Percentiles rank a stretch among this genome's conserved stretches.
Conservation (phyloP, 2,888 invertebrate species). For the Drosophila borealis region DNA sequence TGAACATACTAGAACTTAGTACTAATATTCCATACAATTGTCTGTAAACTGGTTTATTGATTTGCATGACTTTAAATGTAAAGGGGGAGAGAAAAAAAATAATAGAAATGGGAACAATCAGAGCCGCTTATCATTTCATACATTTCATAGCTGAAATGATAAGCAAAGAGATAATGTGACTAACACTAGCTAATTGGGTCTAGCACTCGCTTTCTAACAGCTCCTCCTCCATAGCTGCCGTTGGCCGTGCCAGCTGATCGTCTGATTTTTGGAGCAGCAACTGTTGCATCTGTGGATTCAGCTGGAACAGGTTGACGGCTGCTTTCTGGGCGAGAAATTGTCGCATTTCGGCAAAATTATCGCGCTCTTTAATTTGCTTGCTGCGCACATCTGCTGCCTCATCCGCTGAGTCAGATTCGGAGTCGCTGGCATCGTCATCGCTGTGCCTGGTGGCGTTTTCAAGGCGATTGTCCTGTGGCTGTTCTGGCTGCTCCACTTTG, state of each 20-base stretch:
- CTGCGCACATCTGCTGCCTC: constrained; percentile 63
- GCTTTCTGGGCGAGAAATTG: constrained; percentile 83
- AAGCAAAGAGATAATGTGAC: constrained; percentile 46
- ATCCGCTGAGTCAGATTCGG: constrained; percentile 75
- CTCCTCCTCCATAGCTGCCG: constrained; percentile 71
- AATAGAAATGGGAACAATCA: constrained; percentile 14
- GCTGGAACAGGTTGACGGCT: constrained; percentile 82
- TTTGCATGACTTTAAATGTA: constrained; percentile 19
- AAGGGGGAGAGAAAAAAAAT: neutral
- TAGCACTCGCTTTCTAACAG: constrained; percentile 80
- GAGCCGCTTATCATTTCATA: constrained; percentile 55
- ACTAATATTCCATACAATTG: neutral
- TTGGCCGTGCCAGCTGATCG: constrained; percentile 40
- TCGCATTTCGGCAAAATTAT: constrained; percentile 84
- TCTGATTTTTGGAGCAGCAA: constrained; percentile 80
- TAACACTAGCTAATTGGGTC: constrained; percentile 4
- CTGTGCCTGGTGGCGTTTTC: constrained; percentile 31
- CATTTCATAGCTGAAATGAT: constrained; percentile 43
- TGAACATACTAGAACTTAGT: too few species aligned
- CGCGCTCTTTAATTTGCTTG: constrained; percentile 78
- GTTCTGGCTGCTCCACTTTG: constrained; percentile 38
- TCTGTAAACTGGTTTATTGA: constrained; percentile 27
- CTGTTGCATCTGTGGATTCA: constrained; percentile 74
- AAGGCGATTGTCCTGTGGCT: constrained; percentile 58
- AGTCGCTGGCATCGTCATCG: constrained; percentile 37